Evolutionary conservation across 2,888 invertebrate genomes (phyloP).

Genomic region (Cheilosia variabilis): DNA sequence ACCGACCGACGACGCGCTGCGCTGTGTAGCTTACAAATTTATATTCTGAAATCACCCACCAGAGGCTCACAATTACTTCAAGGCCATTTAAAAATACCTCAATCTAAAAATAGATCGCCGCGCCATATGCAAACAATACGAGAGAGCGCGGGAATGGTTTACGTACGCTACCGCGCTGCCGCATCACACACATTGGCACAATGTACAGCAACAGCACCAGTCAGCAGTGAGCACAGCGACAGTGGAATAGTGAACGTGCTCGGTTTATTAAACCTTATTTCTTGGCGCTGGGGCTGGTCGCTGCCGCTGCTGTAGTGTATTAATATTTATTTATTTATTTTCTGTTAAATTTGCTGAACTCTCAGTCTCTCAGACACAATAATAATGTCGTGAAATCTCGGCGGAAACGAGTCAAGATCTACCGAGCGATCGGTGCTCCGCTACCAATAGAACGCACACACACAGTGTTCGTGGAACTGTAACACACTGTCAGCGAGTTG

Average conservation of each 20-base stretch:
- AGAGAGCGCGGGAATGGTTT: slow-evolving; percentile 61
- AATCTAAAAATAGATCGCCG: slow-evolving; percentile 79
- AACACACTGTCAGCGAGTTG: slow-evolving; percentile 63
- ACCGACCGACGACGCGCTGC: slow-evolving; percentile 7
- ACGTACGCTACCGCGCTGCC: slow-evolving; percentile 48
- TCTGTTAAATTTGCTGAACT: slow-evolving; percentile 46
- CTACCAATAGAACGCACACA: slow-evolving; percentile 37
- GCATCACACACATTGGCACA: slow-evolving; percentile 45
- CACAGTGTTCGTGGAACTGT: slow-evolving; percentile 55
- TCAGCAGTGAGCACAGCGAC: background rate
- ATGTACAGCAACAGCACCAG: slow-evolving; percentile 34
- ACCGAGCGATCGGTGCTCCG: background rate
- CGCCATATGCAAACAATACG: slow-evolving; percentile 76
- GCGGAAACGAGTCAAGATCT: slow-evolving; percentile 60
- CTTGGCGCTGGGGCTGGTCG: slow-evolving; percentile 10
- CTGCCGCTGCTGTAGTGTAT: background rate
- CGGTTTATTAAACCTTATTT: slow-evolving; percentile 49
- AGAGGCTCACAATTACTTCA: slow-evolving; percentile 77
- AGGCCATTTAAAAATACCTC: slow-evolving; percentile 81
- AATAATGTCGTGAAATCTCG: slow-evolving; percentile 40
- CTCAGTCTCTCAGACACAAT: slow-evolving; percentile 23
- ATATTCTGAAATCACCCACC: slow-evolving; percentile 73
- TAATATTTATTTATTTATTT: slow-evolving; percentile 33
- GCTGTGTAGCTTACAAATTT: slow-evolving; percentile 69
- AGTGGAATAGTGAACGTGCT: slow-evolving; percentile 57